These are phyloP conservation scores for Caenorhabditis doughertyi DNA, from an alignment of 2,888 invertebrate species.

Conservation along the genomic window DNA sequence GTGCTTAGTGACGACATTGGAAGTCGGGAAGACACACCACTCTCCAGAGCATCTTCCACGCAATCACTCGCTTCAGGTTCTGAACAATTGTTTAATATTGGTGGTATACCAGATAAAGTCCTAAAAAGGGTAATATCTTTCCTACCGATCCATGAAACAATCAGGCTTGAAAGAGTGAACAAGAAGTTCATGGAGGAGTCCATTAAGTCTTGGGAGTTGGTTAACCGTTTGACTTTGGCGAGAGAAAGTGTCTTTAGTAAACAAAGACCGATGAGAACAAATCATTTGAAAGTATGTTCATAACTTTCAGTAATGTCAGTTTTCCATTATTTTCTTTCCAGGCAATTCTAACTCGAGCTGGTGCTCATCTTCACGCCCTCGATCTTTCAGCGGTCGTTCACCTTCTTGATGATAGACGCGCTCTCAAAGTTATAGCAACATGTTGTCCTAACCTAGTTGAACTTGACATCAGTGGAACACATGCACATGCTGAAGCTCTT, in stretches of 20 bases:
- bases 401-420: constrained; percentile 77
- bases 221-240: constrained; percentile 68
- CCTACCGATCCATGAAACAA: constrained; percentile 77
- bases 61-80: constrained; percentile 72
- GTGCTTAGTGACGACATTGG: constrained; percentile 69
- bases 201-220: constrained; percentile 78
- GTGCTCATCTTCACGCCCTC: constrained; percentile 71
- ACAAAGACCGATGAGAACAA: constrained; percentile 75
- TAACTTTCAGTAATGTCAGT: no score
- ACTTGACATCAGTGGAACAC: constrained; percentile 80
- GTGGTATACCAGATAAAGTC: constrained; percentile 72
- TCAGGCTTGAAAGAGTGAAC: constrained; percentile 80
- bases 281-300: constrained; percentile 70
- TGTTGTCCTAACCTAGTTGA: constrained; percentile 77
- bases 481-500: constrained; percentile 73
- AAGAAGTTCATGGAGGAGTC: constrained; percentile 81
- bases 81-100: constrained; percentile 69
- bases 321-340: background rate
- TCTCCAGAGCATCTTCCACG: constrained; percentile 78
- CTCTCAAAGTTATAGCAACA: constrained; percentile 74
- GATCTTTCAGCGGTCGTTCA: constrained; percentile 79
- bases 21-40: constrained; percentile 55
- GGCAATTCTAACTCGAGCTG: constrained; percentile 66
- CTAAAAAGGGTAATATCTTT: constrained; percentile 76
- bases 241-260: constrained; percentile 75